These are phyloP conservation scores for Heliconius erato DNA, from an alignment of 2,888 invertebrate species.

Conservation along the genomic window DNA sequence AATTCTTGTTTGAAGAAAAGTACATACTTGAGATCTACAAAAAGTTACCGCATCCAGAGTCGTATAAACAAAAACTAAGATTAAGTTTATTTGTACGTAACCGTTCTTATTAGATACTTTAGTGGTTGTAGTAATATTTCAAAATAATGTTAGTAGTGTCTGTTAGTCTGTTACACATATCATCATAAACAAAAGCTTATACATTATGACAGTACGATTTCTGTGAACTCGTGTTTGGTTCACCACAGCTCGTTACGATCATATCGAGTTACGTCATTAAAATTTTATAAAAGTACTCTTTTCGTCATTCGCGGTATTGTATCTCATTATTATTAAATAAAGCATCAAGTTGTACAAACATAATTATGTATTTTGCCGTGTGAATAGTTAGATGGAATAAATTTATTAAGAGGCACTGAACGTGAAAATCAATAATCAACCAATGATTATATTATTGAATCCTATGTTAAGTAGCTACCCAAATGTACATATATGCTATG, in stretches of 20 bases:
- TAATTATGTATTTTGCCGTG: not conserved
- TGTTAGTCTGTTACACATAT: constrained; percentile 35
- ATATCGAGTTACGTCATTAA: constrained; percentile 60
- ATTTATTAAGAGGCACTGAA: not conserved
- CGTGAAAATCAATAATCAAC: not conserved
- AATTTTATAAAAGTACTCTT: constrained; percentile 44
- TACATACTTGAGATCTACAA: constrained; percentile 46
- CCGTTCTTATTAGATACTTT: constrained; percentile 9
- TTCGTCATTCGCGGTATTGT: constrained; percentile 14
- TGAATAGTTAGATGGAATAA: not conserved
- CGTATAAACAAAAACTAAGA: constrained; percentile 26
- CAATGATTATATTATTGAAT: not conserved
- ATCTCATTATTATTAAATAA: constrained; percentile 12
- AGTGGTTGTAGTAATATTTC: not conserved
- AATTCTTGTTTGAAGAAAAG: constrained; percentile 48
- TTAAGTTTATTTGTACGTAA: constrained; percentile 4
- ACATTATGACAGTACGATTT: constrained; percentile 40
- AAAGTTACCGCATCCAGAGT: constrained; percentile 42
- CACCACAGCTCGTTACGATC: constrained; percentile 50
- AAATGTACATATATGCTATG: too few species aligned
- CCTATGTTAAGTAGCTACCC: too few species aligned
- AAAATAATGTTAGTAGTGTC: constrained; percentile 13
- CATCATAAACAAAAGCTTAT: constrained; percentile 39
- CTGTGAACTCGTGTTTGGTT: constrained; percentile 46
- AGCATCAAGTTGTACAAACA: constrained; percentile 9